These are phyloP conservation scores for Molothrus ater DNA, from an alignment of 2,797 vertebrate genomes.

Conservation along the genomic window DNA sequence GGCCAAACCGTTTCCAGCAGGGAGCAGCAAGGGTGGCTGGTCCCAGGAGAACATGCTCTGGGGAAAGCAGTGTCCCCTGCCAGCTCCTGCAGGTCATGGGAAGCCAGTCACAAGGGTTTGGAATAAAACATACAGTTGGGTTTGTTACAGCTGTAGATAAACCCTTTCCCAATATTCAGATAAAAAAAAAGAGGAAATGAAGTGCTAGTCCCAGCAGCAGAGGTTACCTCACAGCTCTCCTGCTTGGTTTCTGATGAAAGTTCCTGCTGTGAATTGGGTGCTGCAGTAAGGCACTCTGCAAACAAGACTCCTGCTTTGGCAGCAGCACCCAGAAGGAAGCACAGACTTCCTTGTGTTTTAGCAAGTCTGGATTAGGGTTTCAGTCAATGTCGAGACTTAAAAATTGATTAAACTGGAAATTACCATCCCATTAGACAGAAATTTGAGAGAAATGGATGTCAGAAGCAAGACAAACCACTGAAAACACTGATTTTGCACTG, in stretches of 20 bases:
- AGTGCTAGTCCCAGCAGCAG: neutral
- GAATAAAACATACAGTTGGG: rapidly evolving
- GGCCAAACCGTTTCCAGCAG: rapidly evolving
- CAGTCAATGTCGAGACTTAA: neutral
- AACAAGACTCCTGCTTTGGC: neutral
- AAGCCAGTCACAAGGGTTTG: neutral
- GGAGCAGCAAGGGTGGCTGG: rapidly evolving
- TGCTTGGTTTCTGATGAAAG: neutral
- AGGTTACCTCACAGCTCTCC: neutral
- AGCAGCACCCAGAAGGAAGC: neutral
- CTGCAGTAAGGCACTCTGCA: neutral
- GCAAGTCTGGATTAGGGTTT: neutral
- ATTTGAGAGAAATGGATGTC: neutral
- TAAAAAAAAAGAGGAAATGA: neutral
- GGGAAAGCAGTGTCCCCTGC: neutral
- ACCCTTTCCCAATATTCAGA: neutral
- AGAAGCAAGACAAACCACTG: neutral
- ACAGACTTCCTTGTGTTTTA: neutral
- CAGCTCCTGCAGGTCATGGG: neutral
- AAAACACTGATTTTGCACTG: neutral
- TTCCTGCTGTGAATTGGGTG: neutral
- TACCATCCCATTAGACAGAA: neutral
- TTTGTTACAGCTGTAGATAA: neutral
- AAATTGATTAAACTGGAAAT: neutral
- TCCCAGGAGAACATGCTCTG: no score